Evolutionary conservation across 2,113 vertebrate species (phyloP).

Genomic region (Apus apus): DNA sequence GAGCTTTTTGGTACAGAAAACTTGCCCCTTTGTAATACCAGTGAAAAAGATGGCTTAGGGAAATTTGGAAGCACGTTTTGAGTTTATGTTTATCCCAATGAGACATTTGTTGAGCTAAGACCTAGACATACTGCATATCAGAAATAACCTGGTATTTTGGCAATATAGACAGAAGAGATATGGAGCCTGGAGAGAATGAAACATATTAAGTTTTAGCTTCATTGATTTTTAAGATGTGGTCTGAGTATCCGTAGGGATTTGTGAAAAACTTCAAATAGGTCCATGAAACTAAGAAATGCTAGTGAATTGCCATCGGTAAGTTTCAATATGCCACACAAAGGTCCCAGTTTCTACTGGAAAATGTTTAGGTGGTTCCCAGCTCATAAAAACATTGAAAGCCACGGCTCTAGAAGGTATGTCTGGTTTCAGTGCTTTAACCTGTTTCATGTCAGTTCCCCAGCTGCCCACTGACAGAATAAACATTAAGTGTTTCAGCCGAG

Average conservation of each 20-base stretch:
- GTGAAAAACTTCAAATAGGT: not conserved
- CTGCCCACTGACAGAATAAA: slow-evolving; percentile 17
- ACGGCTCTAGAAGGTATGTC: not conserved
- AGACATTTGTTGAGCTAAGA: not conserved
- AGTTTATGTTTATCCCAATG: not conserved
- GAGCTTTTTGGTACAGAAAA: not conserved
- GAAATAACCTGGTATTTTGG: not conserved
- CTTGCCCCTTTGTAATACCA: not conserved
- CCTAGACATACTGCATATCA: not conserved
- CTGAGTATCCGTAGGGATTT: not conserved
- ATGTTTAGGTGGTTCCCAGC: not conserved
- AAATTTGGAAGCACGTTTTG: not conserved
- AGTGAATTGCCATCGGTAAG: not conserved
- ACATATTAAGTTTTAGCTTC: not conserved
- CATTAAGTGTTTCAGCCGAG: not conserved
- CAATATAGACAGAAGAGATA: not conserved
- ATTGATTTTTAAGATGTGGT: not conserved
- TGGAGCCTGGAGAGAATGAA: not conserved
- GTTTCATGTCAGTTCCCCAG: slow-evolving; percentile 11
- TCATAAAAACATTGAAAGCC: slow-evolving; percentile 10
- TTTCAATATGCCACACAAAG: not conserved
- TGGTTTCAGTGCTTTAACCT: slow-evolving; percentile 27
- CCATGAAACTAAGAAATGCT: not conserved
- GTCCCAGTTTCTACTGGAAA: not conserved
- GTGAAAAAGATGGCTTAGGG: not conserved